These are phyloP conservation scores for Chrysemys picta DNA, from an alignment of 2,113 vertebrate genomes.

Conservation along the genomic window DNA sequence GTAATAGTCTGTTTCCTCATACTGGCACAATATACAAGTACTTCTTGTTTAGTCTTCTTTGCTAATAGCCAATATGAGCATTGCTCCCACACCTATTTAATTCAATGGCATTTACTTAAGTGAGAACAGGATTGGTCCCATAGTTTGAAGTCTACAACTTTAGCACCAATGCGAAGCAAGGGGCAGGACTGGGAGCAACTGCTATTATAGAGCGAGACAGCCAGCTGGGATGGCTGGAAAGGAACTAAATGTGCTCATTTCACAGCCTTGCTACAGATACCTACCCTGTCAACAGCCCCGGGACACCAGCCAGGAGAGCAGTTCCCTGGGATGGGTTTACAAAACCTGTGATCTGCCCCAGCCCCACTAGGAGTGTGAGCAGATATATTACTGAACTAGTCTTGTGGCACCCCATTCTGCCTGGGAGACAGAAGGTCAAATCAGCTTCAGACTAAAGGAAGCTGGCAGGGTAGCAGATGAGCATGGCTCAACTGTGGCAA, in stretches of 20 bases:
- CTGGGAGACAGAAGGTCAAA: not conserved
- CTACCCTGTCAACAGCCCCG: not conserved
- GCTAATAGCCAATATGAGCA: not conserved
- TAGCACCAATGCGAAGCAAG: not conserved
- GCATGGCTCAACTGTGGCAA: not conserved
- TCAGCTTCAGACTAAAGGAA: not conserved
- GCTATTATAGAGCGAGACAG: not conserved
- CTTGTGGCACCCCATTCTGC: not conserved
- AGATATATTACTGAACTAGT: not conserved
- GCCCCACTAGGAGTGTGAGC: not conserved
- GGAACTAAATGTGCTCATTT: not conserved
- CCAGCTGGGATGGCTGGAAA: not conserved
- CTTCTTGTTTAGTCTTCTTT: not conserved
- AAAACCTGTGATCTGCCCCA: not conserved
- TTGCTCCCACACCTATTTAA: not conserved
- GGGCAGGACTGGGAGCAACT: not conserved
- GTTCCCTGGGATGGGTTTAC: not conserved
- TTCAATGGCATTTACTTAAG: not conserved
- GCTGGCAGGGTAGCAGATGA: not conserved
- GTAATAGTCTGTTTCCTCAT: not conserved
- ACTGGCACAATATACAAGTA: not conserved
- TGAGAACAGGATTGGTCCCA: not conserved
- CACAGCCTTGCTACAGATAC: not conserved
- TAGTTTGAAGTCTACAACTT: not conserved
- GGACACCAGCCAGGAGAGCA: not conserved